phyloP scores from a whole-genome alignment of 2,797 vertebrate genomes.

The Aeoliscus strigatus region DNA sequence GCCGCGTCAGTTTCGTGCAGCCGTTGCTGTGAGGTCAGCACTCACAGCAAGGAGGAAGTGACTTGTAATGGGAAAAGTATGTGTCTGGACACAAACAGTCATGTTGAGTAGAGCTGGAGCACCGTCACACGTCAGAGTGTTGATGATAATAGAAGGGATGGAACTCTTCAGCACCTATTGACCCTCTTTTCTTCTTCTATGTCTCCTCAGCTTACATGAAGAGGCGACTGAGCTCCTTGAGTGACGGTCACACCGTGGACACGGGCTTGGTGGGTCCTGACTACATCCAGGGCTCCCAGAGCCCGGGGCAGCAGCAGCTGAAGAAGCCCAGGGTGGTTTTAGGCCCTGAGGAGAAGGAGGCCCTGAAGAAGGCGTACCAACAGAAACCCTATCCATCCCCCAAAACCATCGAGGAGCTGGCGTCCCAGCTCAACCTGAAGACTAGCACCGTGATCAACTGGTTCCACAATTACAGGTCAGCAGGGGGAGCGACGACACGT shows the following conservation, averaged over 20 bases:
- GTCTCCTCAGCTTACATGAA: conserved; percentile 88
- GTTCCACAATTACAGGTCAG: conserved; percentile 99
- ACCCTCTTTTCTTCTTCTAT: conserved; percentile 36
- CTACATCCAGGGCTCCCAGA: conserved; percentile 86
- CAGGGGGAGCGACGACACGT: conserved; percentile 4
- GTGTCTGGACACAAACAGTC: too few species aligned
- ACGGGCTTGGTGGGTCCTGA: conserved; percentile 76
- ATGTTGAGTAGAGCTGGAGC: too few species aligned
- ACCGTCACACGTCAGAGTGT: too few species aligned
- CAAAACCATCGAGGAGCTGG: conserved; percentile 98
- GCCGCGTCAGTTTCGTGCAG: too few species aligned
- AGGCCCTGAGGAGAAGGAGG: conserved; percentile 93
- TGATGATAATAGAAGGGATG: too few species aligned
- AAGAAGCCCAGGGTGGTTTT: conserved; percentile 95
- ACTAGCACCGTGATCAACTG: conserved; percentile 99
- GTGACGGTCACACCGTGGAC: conserved; percentile 86
- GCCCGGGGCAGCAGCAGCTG: conserved; percentile 87
- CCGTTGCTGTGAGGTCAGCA: too few species aligned
- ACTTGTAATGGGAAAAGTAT: too few species aligned
- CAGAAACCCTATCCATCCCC: conserved; percentile 99
- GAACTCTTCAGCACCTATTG: neutral
- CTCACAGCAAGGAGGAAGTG: too few species aligned
- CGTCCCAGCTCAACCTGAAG: conserved; percentile 98
- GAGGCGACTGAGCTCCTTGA: conserved; percentile 89
- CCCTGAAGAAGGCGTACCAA: conserved; percentile 94